Conservation (phyloP, 2,113 vertebrate genomes). For the Zapus hudsonius region DNA sequence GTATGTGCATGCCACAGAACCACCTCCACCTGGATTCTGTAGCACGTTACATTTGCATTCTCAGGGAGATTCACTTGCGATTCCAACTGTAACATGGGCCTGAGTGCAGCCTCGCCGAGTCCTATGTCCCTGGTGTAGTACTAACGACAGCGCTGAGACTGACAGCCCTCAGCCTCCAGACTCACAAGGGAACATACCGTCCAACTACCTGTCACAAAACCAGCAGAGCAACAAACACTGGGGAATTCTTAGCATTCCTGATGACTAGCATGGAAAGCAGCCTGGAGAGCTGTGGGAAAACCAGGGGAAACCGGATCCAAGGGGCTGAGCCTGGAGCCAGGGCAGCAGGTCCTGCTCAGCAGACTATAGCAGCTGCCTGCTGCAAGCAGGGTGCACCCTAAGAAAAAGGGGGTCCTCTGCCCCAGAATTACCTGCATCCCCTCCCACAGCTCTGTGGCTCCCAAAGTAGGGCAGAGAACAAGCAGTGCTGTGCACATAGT, state of each 20-base stretch:
- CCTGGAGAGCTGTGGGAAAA: accelerated
- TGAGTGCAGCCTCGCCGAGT: accelerated
- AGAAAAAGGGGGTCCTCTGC: background rate
- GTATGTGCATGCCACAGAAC: accelerated
- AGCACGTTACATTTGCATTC: too few species aligned
- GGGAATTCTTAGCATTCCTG: background rate
- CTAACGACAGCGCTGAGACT: accelerated
- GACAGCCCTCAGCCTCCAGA: background rate
- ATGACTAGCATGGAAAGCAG: background rate
- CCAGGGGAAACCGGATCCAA: background rate
- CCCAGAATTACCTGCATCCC: accelerated
- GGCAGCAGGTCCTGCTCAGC: background rate
- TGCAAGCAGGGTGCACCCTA: background rate
- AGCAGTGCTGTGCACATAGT: accelerated
- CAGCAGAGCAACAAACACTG: background rate
- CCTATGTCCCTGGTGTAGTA: accelerated
- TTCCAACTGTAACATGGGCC: too few species aligned
- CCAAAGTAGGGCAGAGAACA: accelerated
- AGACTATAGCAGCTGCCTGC: accelerated
- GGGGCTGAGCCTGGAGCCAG: accelerated
- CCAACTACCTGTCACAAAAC: background rate
- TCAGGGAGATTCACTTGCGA: background rate
- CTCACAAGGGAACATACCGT: background rate
- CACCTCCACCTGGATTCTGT: background rate
- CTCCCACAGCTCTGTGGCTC: accelerated